These are phyloP conservation scores for Mya arenaria DNA, from an alignment of 1,140 invertebrate genomes.

Conservation along the genomic window DNA sequence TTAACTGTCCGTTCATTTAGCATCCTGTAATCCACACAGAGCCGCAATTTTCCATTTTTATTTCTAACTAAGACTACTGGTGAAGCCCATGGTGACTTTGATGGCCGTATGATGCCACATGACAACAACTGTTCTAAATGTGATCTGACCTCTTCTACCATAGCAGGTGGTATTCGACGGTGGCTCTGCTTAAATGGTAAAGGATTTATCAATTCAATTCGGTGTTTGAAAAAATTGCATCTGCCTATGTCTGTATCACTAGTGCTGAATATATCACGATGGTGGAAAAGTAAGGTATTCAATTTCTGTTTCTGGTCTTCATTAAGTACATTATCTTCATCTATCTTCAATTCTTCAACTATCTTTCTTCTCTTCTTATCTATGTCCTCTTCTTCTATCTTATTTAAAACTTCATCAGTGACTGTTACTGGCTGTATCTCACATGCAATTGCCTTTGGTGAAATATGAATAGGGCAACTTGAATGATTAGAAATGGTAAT, in stretches of 20 bases:
- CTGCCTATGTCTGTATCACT: conserved; percentile 31
- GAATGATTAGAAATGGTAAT: not conserved
- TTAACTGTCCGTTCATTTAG: conserved; percentile 80
- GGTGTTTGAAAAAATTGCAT: conserved; percentile 12
- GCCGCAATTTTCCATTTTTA: conserved; percentile 61
- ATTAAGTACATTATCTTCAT: not conserved
- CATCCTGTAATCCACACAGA: conserved; percentile 81
- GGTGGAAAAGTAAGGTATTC: conserved; percentile 12
- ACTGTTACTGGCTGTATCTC: not conserved
- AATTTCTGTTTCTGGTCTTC: conserved; percentile 2
- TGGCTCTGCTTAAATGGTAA: conserved; percentile 42
- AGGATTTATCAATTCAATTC: conserved; percentile 41
- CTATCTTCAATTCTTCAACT: not conserved
- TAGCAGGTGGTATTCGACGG: conserved; percentile 37
- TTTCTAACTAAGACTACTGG: conserved; percentile 40
- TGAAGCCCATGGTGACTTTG: conserved; percentile 29
- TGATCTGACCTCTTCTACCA: conserved; percentile 51
- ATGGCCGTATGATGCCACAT: conserved; percentile 42
- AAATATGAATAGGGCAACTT: not conserved
- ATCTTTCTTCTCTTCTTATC: not conserved
- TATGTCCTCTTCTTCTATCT: not conserved
- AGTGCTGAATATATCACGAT: conserved; percentile 33
- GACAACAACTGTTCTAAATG: conserved; percentile 42
- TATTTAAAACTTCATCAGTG: not conserved
- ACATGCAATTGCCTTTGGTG: not conserved